Conservation (phyloP, 1,140 invertebrate species). For the Rhopalosiphum maidis region DNA sequence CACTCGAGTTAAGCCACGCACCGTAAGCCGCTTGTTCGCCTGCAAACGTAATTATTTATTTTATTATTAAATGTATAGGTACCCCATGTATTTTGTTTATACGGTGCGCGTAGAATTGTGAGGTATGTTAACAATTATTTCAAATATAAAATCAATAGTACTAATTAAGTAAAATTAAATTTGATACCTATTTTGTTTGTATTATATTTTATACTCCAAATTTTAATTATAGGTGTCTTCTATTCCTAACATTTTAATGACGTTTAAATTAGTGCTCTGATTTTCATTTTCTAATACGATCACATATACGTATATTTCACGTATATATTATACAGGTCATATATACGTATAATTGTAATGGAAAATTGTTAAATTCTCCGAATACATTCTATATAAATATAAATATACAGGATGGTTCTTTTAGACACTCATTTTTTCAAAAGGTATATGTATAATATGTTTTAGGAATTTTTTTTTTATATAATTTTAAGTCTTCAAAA, state of each 20-base stretch:
- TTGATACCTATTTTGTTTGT: background rate
- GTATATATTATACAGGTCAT: background rate
- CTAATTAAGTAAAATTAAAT: background rate
- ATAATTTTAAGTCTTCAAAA: background rate
- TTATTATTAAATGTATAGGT: background rate
- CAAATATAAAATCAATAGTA: background rate
- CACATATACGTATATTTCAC: background rate
- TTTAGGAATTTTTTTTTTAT: background rate
- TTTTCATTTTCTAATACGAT: background rate
- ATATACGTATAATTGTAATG: background rate
- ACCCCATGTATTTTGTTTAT: background rate
- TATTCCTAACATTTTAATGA: background rate
- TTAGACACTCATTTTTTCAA: background rate
- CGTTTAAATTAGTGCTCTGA: background rate
- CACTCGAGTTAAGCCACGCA: conserved; percentile 67
- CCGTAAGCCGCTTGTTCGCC: conserved; percentile 66
- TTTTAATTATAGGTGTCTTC: background rate
- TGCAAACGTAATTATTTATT: conserved; percentile 55
- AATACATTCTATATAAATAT: background rate
- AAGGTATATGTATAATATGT: background rate
- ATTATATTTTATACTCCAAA: background rate
- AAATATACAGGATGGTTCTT: background rate
- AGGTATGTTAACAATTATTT: background rate
- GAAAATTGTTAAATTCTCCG: background rate
- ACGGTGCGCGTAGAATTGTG: background rate